Evolutionary conservation across 2,888 invertebrate species (phyloP).

Genomic region (Lasioglossum figueresi): DNA sequence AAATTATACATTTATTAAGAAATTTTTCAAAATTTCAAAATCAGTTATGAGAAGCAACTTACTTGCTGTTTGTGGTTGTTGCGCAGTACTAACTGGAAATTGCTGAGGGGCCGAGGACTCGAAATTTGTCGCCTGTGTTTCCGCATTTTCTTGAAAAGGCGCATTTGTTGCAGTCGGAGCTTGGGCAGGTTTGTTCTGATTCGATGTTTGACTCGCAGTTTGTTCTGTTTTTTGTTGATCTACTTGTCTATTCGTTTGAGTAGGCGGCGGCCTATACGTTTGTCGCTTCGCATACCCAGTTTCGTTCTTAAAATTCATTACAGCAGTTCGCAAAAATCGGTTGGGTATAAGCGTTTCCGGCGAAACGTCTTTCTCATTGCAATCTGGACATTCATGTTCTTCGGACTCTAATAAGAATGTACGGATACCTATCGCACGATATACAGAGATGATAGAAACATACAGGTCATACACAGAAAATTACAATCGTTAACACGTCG

Average conservation of each 20-base stretch:
- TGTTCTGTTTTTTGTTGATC: conserved; percentile 62
- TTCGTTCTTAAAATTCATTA: conserved; percentile 95
- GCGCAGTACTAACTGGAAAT: conserved; percentile 44
- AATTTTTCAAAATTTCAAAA: not conserved
- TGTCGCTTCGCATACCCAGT: conserved; percentile 92
- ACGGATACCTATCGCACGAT: conserved; percentile 89
- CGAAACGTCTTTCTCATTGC: conserved; percentile 95
- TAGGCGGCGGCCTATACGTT: conserved; percentile 72
- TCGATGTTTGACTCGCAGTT: conserved; percentile 43
- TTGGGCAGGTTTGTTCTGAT: conserved; percentile 57
- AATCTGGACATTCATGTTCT: conserved; percentile 97
- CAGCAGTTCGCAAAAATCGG: conserved; percentile 94
- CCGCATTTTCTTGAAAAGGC: conserved; percentile 61
- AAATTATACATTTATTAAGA: not conserved
- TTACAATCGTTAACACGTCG: conserved; percentile 2
- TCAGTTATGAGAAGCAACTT: conserved; percentile 35
- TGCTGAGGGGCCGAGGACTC: conserved; percentile 53
- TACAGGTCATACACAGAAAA: conserved; percentile 6
- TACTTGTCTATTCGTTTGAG: conserved; percentile 47
- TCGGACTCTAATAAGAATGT: conserved; percentile 95
- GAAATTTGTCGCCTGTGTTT: conserved; percentile 50
- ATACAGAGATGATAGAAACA: conserved; percentile 22
- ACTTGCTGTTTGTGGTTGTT: conserved; percentile 65
- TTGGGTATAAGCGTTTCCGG: conserved; percentile 97
- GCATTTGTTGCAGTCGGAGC: conserved; percentile 23